A percentile compares a stretch with the other conserved stretches of the same genome.
phyloP scores from a whole-genome alignment of 2,797 vertebrate genomes.

The Pipistrellus kuhlii region DNA sequence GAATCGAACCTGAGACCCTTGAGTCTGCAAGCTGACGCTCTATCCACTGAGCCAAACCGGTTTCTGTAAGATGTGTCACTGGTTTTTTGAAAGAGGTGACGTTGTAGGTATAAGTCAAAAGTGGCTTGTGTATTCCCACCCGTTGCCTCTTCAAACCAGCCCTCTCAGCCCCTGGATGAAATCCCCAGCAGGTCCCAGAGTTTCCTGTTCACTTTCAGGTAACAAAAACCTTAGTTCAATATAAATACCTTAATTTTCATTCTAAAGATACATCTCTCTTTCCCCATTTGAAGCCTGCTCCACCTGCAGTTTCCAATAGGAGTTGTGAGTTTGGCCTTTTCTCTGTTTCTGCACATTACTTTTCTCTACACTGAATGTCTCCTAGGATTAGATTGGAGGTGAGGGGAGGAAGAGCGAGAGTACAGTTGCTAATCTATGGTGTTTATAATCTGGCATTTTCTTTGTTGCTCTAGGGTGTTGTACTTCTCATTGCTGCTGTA shows the following conservation, averaged over 20 bases:
- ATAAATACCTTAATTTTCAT: neutral
- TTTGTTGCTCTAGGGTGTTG: neutral
- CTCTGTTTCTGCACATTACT: neutral
- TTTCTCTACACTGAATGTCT: neutral
- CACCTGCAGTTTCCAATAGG: accelerated
- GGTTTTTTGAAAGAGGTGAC: neutral
- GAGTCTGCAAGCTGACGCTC: too few species aligned
- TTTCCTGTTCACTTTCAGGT: neutral
- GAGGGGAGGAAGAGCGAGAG: neutral
- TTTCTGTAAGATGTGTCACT: neutral
- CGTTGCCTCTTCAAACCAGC: neutral
- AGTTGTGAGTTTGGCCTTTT: neutral
- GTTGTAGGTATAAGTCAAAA: neutral
- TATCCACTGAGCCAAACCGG: too few species aligned
- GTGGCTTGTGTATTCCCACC: neutral
- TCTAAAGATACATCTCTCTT: neutral
- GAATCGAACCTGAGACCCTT: too few species aligned
- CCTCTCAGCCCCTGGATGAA: neutral
- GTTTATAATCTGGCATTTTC: neutral
- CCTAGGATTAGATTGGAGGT: neutral
- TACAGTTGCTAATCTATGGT: neutral
- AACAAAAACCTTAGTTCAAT: neutral
- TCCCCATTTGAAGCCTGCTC: neutral
- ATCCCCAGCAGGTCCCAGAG: neutral
- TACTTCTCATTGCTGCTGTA: neutral